A percentile compares a stretch with the other conserved stretches of the same genome.
phyloP scores from a whole-genome alignment of 2,113 vertebrate species.

The Gallinago undulata region DNA sequence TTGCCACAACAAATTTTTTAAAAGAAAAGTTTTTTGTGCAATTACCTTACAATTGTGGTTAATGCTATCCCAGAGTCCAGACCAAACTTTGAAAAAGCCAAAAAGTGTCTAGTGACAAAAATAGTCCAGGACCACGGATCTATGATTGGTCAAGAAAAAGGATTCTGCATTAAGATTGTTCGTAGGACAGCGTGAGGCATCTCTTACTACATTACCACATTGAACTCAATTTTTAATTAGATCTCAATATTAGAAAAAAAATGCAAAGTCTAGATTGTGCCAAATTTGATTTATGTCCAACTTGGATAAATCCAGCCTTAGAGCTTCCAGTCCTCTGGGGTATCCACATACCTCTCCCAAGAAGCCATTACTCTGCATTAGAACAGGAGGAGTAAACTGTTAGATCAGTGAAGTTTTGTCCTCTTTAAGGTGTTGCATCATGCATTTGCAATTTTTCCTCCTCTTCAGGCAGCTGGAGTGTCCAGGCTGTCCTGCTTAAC shows the following conservation, averaged over 20 bases:
- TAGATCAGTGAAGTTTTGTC: not conserved
- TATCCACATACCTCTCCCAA: not conserved
- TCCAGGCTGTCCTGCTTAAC: not conserved
- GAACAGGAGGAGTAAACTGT: not conserved
- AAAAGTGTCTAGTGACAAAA: not conserved
- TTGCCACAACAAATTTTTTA: not conserved
- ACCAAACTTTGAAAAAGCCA: not conserved
- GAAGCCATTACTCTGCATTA: not conserved
- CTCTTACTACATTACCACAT: not conserved
- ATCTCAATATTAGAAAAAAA: not conserved
- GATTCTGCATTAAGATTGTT: not conserved
- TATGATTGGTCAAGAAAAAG: rapidly evolving
- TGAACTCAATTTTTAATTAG: not conserved
- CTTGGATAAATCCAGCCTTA: not conserved
- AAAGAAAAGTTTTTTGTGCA: not conserved
- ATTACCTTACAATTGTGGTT: not conserved
- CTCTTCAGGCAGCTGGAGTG: not conserved
- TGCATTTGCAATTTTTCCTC: not conserved
- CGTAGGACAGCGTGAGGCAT: not conserved
- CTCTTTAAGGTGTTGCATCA: not conserved
- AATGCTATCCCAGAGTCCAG: not conserved
- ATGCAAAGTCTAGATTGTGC: not conserved
- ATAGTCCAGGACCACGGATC: not conserved
- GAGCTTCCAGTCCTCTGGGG: not conserved
- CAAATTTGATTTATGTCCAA: not conserved